Evolutionary conservation across 2,888 invertebrate genomes (phyloP), one percentile per base, ranked within the genome.

Genomic region (Drosophila maculinotata): DNA sequence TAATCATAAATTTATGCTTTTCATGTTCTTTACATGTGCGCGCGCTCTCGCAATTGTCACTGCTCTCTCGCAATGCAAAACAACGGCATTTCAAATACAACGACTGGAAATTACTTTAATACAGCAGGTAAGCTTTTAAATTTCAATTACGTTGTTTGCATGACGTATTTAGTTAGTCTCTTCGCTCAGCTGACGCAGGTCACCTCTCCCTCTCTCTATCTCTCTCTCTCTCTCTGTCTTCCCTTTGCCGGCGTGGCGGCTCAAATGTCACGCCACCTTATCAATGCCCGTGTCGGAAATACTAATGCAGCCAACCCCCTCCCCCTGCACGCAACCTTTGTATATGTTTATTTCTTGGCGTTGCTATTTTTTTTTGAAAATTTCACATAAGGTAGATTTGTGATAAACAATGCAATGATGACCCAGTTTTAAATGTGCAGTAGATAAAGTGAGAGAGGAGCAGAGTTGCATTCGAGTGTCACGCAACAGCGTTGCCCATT

Each of bases 201-300:
- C 53, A 14, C 52, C 58, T 57, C 41, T 52, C 53, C 38, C 35
- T 30, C 31, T 7, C 28, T 44, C 25, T 44, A 53, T 30, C 36
- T 28, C 20, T 49, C 26, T 53, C 47, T 44, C 49, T 53, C 39
- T 49, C 26, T 10, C 25, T 57, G 15, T 15, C 35, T 44, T 41
- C 52, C 41, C 42, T 44, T 52, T 42, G 54, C 75, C 56, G 74
- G 64, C 35, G 30, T 53, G 26, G 25, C 56, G 26, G 53, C 76
- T 62, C 63, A 56, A 67, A 68, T 76, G 77, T 86, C 80, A 85
- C 80, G 80, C 83, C 80, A 80, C 74, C 86, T 83, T 79, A 86
- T 86, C 83, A 69, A 72, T 68, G 54, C 25, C 47, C 15, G 7
- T 53, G 38, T 36, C 17, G 33, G 23, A 51, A 51, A 35, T 66